Evolutionary conservation across 35 echinoderm and acorn worm genomes (phyloP), one percentile per base, ranked within the genome.

Genomic region (Eucidaris tribuloides): DNA sequence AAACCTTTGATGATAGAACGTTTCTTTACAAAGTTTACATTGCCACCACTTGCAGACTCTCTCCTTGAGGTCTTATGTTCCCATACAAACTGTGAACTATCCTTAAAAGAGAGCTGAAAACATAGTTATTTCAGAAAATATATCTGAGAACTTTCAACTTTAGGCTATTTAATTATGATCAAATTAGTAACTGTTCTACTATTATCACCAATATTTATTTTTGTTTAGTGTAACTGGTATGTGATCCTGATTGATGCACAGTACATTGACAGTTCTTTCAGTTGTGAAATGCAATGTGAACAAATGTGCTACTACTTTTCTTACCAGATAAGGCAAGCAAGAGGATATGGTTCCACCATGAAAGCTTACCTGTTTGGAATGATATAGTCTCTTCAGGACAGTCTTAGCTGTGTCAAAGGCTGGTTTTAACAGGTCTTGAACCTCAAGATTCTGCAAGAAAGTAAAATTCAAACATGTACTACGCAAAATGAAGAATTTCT

Each of bases 341-440:
- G 5, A 6, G 43, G 7, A 15, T 45, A n/a, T 15, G 2, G 23
- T 18, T 45, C 17, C 44, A 2, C 28, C 20, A 17, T 5, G 2
- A 6, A 2, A 20, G 31, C 52, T 48, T 84, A 90, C 88, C 88
- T 58, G 65, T 7, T 45, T 29, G 9, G 79, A 83, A 56, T 83
- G 79, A 42, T 90, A 84, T 39, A 84, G 81, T 55, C 79, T 72
- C 66, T 84, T 83, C 2, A 90, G 68, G 3, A 57, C 68, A 60
- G 42, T 71, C 42, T 64, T 79, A n/a, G 81, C 88, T 44, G 36
- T 83, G 14, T 90, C 80, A 34, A 84, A 36, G 20, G 88, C 70
- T 50, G 88, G 64, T 52, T 61, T 74, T 6, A 90, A 43, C 42
- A 76, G 50, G 41, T 77, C 58, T 23, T 77, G 68, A 19, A 77